Evolutionary conservation across 1,140 invertebrate species (phyloP), one percentile per base, ranked within the genome.

Genomic region (Halesus radiatus): DNA sequence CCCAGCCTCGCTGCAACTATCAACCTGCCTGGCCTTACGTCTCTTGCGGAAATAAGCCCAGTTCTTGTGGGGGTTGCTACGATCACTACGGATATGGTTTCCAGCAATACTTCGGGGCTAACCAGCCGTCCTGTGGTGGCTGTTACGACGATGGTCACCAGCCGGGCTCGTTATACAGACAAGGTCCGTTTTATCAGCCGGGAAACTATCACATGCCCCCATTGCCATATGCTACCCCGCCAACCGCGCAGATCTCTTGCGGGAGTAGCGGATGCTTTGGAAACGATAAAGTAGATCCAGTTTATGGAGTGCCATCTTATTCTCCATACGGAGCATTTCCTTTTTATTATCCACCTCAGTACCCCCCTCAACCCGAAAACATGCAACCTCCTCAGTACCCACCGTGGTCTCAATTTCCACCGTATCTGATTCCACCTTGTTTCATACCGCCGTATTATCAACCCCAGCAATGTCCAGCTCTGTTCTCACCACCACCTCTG

Each of bases 21-120:
- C 53, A 53, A 22, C 54, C 53, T 4, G 18, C 26, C 20, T 84
- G 83, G 83, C 83, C 83, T 16, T 84, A 81, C 68, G 83, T 84
- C 0, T 54, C 62, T 0, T 84, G 83, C 77, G 83, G 79, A 3
- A 16, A 0, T 10, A 68, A 62, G 60, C 20, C 50, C 10, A 50
- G 18, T 4, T 37, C 77, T 3, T 84, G 83, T 60, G 79, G 53
- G 16, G 83, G 83, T 13, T 84, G 83, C 77, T 84, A 84, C 70
- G 83, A 84, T 66, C 83, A 84, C 58, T 84, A 84, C 45, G 83
- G 80, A 1, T 80, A 80, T 72, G 83, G 83, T 0, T 82, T 76
- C 64, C 20, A 79, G 15, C 53, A 68, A 20, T 81, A 83, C 74
- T 52, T 81, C 58, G 78, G 77, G 13, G 58, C 37, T 32, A 58